These are phyloP conservation scores for Pelodytes ibericus DNA, from an alignment of 2,797 vertebrate genomes.

Conservation along the genomic window DNA sequence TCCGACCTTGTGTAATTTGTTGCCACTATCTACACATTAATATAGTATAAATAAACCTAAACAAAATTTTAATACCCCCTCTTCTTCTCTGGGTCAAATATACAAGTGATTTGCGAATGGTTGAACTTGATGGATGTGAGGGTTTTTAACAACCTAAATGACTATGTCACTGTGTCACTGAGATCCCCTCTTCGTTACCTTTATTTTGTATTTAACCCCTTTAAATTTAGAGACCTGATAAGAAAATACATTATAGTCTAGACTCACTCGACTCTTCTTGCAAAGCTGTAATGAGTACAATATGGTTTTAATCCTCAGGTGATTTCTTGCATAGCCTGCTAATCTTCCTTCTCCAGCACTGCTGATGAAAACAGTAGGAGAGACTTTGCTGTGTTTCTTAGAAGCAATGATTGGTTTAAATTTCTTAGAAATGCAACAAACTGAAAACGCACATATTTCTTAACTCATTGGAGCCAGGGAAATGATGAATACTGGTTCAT, in stretches of 20 bases:
- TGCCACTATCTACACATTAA: no score
- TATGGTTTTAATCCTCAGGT: slow-evolving; percentile 36
- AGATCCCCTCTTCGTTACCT: no score
- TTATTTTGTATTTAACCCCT: background rate
- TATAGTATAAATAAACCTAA: no score
- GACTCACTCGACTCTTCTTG: background rate
- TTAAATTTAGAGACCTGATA: background rate
- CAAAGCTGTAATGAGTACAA: background rate
- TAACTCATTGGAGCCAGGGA: background rate
- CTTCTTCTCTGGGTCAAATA: no score
- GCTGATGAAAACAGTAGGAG: slow-evolving; percentile 35
- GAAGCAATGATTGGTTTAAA: slow-evolving; percentile 37
- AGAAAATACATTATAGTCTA: background rate
- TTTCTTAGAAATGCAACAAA: slow-evolving; percentile 29
- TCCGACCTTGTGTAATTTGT: no score
- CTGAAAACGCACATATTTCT: slow-evolving; percentile 29
- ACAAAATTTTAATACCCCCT: no score
- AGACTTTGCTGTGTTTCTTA: slow-evolving; percentile 35
- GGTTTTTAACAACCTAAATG: no score
- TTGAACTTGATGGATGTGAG: no score
- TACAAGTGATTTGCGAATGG: no score
- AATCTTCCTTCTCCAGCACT: slow-evolving; percentile 14
- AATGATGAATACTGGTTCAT: no score
- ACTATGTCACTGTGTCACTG: no score
- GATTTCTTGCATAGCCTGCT: slow-evolving; percentile 16